Evolutionary conservation across 1,140 invertebrate genomes (phyloP).

Genomic region (Zeugodacus cucurbitae): DNA sequence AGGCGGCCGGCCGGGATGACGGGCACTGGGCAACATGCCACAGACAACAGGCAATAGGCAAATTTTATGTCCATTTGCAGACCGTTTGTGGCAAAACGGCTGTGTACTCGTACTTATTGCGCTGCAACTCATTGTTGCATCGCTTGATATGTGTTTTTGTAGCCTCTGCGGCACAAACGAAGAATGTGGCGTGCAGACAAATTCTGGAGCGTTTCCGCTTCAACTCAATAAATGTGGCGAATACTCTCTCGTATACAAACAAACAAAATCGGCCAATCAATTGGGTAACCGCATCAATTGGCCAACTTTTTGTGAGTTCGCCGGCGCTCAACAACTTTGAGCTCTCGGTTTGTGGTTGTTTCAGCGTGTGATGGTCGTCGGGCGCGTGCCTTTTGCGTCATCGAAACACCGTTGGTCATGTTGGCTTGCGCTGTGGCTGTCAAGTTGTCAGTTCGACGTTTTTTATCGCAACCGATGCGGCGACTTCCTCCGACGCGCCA

Average conservation of each 20-base stretch:
- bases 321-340: background rate
- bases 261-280: background rate
- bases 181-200: constrained; percentile 2
- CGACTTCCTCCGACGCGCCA: background rate
- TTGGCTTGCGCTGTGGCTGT: constrained; percentile 13
- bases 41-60: background rate
- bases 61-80: constrained; percentile 27
- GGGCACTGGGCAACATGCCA: background rate
- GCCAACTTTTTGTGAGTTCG: background rate
- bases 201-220: constrained; percentile 37
- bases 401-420: background rate
- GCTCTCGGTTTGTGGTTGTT: too few relatives aligned
- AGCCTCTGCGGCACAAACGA: background rate
- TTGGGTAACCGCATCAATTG: constrained; percentile 25
- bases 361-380: background rate
- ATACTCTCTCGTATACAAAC: background rate
- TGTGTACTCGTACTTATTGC: background rate
- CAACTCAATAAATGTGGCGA: background rate
- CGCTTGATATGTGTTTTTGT: background rate
- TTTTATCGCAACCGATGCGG: constrained; percentile 27
- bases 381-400: constrained; percentile 26
- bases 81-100: background rate
- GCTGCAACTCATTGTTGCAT: background rate
- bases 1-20: background rate
- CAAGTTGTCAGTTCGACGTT: constrained; percentile 22